Evolutionary conservation across 2,797 vertebrate species (phyloP).

Genomic region (Hemitrygon akajei): DNA sequence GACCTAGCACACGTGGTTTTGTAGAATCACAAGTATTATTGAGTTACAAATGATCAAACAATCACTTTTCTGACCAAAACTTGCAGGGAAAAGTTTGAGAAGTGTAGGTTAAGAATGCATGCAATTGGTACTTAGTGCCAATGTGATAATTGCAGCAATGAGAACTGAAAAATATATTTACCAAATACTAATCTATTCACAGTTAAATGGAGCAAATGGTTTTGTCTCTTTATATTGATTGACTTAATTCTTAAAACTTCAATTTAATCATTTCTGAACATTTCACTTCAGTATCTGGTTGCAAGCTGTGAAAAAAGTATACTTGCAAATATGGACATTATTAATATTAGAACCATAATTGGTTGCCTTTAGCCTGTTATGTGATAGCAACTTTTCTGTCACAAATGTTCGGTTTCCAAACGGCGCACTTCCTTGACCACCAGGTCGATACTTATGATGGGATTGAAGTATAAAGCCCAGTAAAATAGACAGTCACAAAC

Average conservation of each 20-base stretch:
- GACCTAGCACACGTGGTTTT: constrained; percentile 30
- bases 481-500: constrained; percentile 89
- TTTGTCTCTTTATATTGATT: background rate
- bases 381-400: background rate
- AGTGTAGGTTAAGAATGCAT: background rate
- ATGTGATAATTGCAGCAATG: background rate
- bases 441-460: constrained; percentile 84
- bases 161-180: background rate
- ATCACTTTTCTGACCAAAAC: background rate
- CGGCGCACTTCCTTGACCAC: constrained; percentile 78
- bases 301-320: background rate
- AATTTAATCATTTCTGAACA: constrained; percentile 14
- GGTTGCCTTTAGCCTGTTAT: background rate
- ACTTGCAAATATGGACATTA: constrained; percentile 14
- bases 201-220: background rate
- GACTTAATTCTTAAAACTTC: constrained; percentile 10
- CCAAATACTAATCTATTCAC: background rate
- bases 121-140: background rate
- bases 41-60: background rate
- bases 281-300: background rate
- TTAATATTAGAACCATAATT: background rate
- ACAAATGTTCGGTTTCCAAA: constrained; percentile 63
- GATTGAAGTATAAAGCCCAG: constrained; percentile 87
- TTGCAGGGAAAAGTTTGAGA: background rate
- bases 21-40: background rate